Evolutionary conservation across 2,113 vertebrate genomes (phyloP).

Genomic region (Seriola dumerili): DNA sequence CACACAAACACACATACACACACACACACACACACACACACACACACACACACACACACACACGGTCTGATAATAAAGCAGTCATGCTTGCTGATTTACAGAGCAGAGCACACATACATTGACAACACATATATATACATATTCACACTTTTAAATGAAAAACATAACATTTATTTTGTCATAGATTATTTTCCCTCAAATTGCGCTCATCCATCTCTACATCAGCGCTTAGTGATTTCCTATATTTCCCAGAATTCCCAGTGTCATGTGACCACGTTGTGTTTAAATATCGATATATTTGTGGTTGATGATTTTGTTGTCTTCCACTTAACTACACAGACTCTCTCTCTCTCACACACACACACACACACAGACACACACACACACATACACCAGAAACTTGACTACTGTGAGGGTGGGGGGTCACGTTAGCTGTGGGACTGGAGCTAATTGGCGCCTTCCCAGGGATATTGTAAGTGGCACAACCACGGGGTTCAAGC

Average conservation of each 20-base stretch:
- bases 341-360: background rate
- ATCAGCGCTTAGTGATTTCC: slow-evolving; percentile 13
- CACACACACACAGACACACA: slow-evolving; percentile 39
- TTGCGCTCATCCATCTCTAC: background rate
- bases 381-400: slow-evolving; percentile 10
- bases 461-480: slow-evolving; percentile 44
- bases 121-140: background rate
- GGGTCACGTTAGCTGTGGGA: slow-evolving; percentile 51
- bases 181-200: background rate
- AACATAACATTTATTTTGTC: background rate
- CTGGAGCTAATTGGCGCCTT: slow-evolving; percentile 66
- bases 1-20: slow-evolving; percentile 9
- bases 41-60: slow-evolving; percentile 3
- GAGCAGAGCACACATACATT: background rate
- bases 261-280: background rate
- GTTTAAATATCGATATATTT: too few species aligned
- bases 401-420: background rate
- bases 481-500: slow-evolving; percentile 45
- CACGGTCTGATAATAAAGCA: background rate
- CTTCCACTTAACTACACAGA: too few species aligned
- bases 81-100: background rate
- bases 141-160: background rate
- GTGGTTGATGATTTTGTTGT: too few species aligned
- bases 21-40: slow-evolving; percentile 2
- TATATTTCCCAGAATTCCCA: slow-evolving; percentile 34